These are phyloP conservation scores for Chitala chitala DNA, from an alignment of 2,113 vertebrate species.

Conservation along the genomic window DNA sequence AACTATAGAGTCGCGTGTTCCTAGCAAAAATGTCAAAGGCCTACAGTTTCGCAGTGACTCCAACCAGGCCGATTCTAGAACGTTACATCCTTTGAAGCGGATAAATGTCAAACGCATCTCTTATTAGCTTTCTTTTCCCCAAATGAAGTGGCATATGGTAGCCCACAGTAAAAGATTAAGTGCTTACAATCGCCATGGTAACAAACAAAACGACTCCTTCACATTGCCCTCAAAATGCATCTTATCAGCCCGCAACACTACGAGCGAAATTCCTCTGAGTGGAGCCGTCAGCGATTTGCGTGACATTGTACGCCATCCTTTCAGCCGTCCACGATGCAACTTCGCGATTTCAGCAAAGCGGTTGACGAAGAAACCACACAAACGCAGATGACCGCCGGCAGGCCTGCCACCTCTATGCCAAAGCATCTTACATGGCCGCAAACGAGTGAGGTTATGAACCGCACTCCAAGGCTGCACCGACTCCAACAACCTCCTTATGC, in stretches of 20 bases:
- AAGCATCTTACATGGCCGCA: no score
- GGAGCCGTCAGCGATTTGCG: neutral
- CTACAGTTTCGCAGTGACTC: constrained; percentile 34
- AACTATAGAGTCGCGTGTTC: no score
- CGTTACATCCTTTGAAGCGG: constrained; percentile 26
- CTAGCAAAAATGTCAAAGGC: constrained; percentile 28
- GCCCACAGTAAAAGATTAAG: constrained; percentile 11
- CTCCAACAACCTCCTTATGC: neutral
- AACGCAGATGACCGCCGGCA: no score
- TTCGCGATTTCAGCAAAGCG: neutral
- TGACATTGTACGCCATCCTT: neutral
- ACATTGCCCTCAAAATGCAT: neutral
- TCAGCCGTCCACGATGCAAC: neutral
- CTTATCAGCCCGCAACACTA: neutral
- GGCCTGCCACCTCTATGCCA: no score
- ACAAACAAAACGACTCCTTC: neutral
- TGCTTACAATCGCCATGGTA: constrained; percentile 16
- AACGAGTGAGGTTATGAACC: no score
- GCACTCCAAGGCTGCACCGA: no score
- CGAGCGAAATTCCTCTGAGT: neutral
- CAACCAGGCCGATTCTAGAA: constrained; percentile 30
- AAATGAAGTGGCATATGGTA: neutral
- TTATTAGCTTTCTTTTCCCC: constrained; percentile 13
- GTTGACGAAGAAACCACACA: no score
- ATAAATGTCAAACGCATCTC: constrained; percentile 27